phyloP scores from a whole-genome alignment of 2,888 invertebrate species.

The Rotaria socialis region DNA sequence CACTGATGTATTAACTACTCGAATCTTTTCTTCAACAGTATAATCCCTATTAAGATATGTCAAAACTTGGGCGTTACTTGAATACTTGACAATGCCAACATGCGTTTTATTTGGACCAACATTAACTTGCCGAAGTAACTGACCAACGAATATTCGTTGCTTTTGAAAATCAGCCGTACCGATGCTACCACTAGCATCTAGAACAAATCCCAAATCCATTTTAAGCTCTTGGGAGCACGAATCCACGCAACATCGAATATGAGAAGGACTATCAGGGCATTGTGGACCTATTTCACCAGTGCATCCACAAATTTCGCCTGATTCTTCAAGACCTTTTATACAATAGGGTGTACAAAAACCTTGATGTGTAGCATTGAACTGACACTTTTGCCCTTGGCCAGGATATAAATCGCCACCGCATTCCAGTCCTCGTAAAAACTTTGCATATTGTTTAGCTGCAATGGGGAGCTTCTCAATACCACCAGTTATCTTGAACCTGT shows the following conservation, averaged over 20 bases:
- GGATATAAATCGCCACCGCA: not conserved
- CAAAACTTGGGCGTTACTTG: not conserved
- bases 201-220: conserved; percentile 2
- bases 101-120: not conserved
- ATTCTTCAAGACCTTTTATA: not conserved
- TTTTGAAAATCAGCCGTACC: not conserved
- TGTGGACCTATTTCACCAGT: not conserved
- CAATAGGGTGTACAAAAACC: not conserved
- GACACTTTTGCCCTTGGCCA: not conserved
- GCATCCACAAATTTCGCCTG: not conserved
- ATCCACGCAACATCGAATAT: not conserved
- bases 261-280: not conserved
- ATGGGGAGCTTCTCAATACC: not conserved
- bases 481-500: not conserved
- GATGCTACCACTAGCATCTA: not conserved
- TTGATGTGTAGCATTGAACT: not conserved
- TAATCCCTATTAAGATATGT: not conserved
- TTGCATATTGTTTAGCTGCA: not conserved
- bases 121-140: not conserved
- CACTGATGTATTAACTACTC: not conserved
- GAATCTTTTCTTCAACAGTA: not conserved
- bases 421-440: not conserved
- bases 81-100: not conserved
- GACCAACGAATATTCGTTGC: not conserved
- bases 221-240: not conserved